A percentile compares a stretch with the other conserved stretches of the same genome.
Evolutionary conservation across 2,888 invertebrate species (phyloP).

Genomic region (Papilio elwesi): DNA sequence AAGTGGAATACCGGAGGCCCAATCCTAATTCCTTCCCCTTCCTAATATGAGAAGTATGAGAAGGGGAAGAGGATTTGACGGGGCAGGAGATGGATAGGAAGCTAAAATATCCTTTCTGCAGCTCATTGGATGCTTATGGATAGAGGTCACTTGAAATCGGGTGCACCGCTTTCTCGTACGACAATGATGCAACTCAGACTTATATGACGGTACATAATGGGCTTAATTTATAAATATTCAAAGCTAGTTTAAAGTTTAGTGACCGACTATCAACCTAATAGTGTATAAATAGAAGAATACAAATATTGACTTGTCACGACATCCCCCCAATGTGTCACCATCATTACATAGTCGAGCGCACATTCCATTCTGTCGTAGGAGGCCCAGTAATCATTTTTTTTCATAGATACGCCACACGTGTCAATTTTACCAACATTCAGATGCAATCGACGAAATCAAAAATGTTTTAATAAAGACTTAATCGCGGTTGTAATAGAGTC

Average conservation of each 20-base stretch:
- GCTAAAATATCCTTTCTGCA: too few relatives aligned
- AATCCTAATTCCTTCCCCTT: too few relatives aligned
- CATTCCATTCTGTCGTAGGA: conserved; percentile 35
- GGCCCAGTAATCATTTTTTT: conserved; percentile 34
- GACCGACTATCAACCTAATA: neutral
- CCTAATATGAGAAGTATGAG: too few relatives aligned
- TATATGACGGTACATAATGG: neutral
- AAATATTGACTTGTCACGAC: neutral
- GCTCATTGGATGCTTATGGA: too few relatives aligned
- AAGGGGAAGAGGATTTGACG: too few relatives aligned
- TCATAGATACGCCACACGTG: conserved; percentile 37
- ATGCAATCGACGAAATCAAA: neutral
- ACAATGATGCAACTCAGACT: neutral
- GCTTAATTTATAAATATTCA: neutral
- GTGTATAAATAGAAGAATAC: neutral
- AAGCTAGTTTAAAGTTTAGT: neutral
- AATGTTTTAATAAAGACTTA: conserved; percentile 6
- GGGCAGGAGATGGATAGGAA: too few relatives aligned
- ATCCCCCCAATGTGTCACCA: conserved; percentile 28
- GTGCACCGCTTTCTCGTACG: too few relatives aligned
- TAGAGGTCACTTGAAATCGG: too few relatives aligned
- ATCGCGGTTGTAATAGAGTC: neutral
- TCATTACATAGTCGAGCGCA: conserved; percentile 10
- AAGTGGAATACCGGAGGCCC: too few relatives aligned
- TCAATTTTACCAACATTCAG: neutral